Evolutionary conservation across 1,140 invertebrate species (phyloP).

Genomic region (Rhopalosiphum maidis): DNA sequence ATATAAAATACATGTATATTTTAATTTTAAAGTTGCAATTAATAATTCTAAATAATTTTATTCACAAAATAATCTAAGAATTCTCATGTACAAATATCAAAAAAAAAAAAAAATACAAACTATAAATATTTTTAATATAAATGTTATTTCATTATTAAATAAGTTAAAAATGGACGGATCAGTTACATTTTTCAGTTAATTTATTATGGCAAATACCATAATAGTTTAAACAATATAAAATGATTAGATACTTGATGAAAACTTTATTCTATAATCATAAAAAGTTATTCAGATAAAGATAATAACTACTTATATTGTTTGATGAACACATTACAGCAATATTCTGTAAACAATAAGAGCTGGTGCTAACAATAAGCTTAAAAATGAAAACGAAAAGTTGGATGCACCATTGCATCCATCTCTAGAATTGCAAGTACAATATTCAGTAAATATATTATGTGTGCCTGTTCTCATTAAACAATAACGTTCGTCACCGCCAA

Average conservation of each 20-base stretch:
- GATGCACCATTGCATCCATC: constrained; percentile 82
- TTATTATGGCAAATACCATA: not conserved
- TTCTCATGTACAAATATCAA: not conserved
- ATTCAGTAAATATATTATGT: constrained; percentile 92
- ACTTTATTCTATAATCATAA: not conserved
- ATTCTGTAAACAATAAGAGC: constrained; percentile 15
- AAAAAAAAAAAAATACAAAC: not conserved
- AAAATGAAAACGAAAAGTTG: not conserved
- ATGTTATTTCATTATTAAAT: not conserved
- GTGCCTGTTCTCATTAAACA: constrained; percentile 90
- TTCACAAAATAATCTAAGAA: not conserved
- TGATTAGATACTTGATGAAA: not conserved
- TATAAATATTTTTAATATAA: not conserved
- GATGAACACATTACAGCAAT: constrained; percentile 13
- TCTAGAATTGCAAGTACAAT: constrained; percentile 91
- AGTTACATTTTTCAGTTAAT: constrained; percentile 42
- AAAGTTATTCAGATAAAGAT: not conserved
- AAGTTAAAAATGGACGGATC: constrained; percentile 40
- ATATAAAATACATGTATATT: not conserved
- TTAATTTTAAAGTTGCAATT: not conserved
- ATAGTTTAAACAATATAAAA: not conserved
- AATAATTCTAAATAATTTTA: not conserved
- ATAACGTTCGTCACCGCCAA: constrained; percentile 87
- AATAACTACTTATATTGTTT: not conserved
- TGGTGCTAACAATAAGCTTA: not conserved